A percentile compares a stretch with the other conserved stretches of the same genome.
Evolutionary conservation across 2,797 vertebrate genomes (phyloP).

Genomic region (Notolepis coatsorum): DNA sequence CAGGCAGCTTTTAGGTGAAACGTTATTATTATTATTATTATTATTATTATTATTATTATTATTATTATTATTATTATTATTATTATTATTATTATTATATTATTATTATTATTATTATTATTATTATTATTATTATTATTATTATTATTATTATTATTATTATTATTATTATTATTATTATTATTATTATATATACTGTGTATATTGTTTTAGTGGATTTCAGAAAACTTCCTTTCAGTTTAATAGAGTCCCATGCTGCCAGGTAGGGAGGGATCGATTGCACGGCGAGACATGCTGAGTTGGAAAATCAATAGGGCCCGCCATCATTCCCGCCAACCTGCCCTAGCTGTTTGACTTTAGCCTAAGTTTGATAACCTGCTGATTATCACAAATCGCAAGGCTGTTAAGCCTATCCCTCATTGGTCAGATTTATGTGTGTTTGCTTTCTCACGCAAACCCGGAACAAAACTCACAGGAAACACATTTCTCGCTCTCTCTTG

Average conservation of each 20-base stretch:
- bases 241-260: not conserved
- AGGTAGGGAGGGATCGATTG: slow-evolving; percentile 18
- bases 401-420: not conserved
- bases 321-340: slow-evolving; percentile 1
- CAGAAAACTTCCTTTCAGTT: slow-evolving; percentile 2
- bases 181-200: no score
- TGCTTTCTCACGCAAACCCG: no score
- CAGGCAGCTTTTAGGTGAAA: not conserved
- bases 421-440: not conserved
- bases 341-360: slow-evolving; percentile 1
- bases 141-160: no score
- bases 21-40: slow-evolving; percentile 3
- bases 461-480: no score
- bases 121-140: no score
- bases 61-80: no score
- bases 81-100: no score
- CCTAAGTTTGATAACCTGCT: slow-evolving; percentile 18
- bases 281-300: slow-evolving; percentile 1
- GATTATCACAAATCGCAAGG: slow-evolving; percentile 10
- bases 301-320: slow-evolving; percentile 23
- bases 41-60: no score
- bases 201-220: no score
- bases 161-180: no score
- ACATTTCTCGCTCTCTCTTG: not conserved
- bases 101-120: no score